These are phyloP conservation scores for Willowsia nigromaculata DNA, from an alignment of 2,888 invertebrate species.

Conservation along the genomic window DNA sequence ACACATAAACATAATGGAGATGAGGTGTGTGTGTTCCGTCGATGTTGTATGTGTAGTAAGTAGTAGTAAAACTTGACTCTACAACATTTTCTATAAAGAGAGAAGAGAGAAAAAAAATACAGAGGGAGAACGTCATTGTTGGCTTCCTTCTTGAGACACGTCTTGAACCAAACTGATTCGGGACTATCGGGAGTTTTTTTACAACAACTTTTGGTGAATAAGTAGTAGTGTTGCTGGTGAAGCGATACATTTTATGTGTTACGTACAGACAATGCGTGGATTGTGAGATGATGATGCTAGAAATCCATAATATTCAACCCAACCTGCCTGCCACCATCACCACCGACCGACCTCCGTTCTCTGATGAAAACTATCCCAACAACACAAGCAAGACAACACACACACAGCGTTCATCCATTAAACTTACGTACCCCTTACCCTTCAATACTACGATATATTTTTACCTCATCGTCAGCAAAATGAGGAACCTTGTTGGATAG, in stretches of 20 bases:
- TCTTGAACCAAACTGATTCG: constrained; percentile 50
- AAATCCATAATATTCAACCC: not conserved
- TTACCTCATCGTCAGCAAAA: not conserved
- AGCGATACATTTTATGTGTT: not conserved
- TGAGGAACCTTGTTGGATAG: not conserved
- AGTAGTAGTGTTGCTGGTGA: not conserved
- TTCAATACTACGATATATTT: not conserved
- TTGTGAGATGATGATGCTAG: not conserved
- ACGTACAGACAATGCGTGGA: not conserved
- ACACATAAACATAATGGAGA: constrained; percentile 4
- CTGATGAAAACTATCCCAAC: not conserved
- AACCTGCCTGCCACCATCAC: not conserved
- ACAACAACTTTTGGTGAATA: constrained; percentile 25
- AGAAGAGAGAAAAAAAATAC: not conserved
- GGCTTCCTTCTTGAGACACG: constrained; percentile 34
- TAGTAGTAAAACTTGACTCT: not conserved
- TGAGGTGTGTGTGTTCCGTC: not conserved
- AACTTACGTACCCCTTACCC: constrained; percentile 24
- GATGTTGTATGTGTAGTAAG: not conserved
- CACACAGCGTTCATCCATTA: constrained; percentile 11
- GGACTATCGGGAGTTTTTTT: constrained; percentile 35
- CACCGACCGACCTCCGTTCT: constrained; percentile 25
- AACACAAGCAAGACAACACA: not conserved
- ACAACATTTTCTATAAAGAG: not conserved
- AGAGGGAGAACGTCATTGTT: not conserved